These are phyloP conservation scores for Scalopus aquaticus DNA, from an alignment of 2,113 vertebrate genomes.

Conservation along the genomic window DNA sequence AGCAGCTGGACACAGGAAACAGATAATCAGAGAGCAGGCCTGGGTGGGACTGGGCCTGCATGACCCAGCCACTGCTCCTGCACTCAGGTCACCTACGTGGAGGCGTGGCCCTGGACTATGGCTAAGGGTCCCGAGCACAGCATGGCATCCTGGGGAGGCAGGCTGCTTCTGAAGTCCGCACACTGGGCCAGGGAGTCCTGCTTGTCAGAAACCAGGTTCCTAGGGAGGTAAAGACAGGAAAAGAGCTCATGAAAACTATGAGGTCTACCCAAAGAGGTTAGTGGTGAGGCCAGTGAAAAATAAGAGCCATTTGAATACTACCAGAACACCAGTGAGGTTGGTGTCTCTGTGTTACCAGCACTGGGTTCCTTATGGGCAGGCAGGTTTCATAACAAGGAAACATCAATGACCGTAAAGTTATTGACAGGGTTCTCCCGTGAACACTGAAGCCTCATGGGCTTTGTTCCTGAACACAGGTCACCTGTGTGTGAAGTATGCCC, in stretches of 20 bases:
- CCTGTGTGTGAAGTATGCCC: not conserved
- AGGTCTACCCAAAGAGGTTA: not conserved
- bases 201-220: conserved; percentile 97
- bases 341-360: not conserved
- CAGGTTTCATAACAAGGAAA: not conserved
- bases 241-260: not conserved
- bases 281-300: not conserved
- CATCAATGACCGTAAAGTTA: not conserved
- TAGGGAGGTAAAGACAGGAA: conserved; percentile 69
- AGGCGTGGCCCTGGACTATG: conserved; percentile 94
- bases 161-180: conserved; percentile 96
- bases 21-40: not conserved
- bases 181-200: conserved; percentile 96
- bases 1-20: not conserved
- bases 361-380: not conserved
- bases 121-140: conserved; percentile 94
- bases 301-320: not conserved
- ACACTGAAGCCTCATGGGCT: not conserved
- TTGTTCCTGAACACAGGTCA: not conserved
- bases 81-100: conserved; percentile 87
- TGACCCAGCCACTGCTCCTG: not conserved
- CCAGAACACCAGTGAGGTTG: not conserved
- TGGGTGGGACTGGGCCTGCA: not conserved
- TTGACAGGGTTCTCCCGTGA: not conserved
- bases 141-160: conserved; percentile 92